phyloP scores from a whole-genome alignment of 2,113 vertebrate species.

The Onychostoma macrolepis region DNA sequence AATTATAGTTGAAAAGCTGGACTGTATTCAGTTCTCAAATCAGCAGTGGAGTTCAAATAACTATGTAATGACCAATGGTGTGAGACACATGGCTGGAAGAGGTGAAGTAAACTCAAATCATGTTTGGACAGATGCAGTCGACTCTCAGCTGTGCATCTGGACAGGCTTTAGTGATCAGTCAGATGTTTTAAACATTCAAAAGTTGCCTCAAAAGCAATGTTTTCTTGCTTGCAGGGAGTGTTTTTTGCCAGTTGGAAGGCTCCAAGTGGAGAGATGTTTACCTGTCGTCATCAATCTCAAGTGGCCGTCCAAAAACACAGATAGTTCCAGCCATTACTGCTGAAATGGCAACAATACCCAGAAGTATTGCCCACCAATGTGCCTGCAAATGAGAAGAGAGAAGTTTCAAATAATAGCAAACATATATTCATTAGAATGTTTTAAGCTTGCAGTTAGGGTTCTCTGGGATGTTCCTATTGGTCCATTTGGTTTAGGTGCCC shows the following conservation, averaged over 20 bases:
- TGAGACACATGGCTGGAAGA: not conserved
- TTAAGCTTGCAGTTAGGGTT: not conserved
- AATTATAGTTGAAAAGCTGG: conserved; percentile 44
- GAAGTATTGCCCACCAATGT: conserved; percentile 79
- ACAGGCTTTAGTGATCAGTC: not conserved
- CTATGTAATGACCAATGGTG: not conserved
- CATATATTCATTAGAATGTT: not conserved
- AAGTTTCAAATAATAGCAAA: not conserved
- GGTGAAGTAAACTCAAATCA: conserved; percentile 3
- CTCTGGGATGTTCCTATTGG: not conserved
- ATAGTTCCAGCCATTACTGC: conserved; percentile 75
- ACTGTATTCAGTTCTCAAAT: conserved; percentile 46
- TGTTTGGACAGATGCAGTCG: conserved; percentile 40
- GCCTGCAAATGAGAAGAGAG: conserved; percentile 60
- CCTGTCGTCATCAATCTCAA: conserved; percentile 60
- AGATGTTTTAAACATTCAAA: not conserved
- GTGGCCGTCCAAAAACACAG: conserved; percentile 71
- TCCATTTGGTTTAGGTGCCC: not conserved
- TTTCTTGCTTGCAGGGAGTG: not conserved
- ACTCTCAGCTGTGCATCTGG: conserved; percentile 24
- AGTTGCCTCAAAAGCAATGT: not conserved
- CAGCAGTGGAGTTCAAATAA: conserved; percentile 45
- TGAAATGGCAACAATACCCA: conserved; percentile 73
- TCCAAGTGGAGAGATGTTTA: not conserved
- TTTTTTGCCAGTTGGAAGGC: not conserved